Evolutionary conservation across 2,797 vertebrate genomes (phyloP).

Genomic region (Xenentodon cancila): DNA sequence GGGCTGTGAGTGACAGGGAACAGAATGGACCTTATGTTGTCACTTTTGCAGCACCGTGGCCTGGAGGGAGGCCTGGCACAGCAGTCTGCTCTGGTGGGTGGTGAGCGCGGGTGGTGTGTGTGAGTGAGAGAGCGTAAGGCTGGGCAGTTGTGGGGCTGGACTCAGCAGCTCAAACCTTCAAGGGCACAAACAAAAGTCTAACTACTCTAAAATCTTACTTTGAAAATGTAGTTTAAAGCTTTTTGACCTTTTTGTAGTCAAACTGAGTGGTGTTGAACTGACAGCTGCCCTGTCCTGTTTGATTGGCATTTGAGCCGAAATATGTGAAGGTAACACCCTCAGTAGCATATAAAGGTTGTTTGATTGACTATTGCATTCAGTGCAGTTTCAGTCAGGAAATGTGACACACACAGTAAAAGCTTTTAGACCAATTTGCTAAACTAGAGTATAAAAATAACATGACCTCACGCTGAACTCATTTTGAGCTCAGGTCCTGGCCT

Average conservation of each 20-base stretch:
- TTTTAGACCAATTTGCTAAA: no score
- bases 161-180: constrained; percentile 37
- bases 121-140: constrained; percentile 2
- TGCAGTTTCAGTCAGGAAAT: no score
- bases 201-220: constrained; percentile 44
- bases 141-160: constrained; percentile 2
- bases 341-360: constrained; percentile 9
- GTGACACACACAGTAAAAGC: no score
- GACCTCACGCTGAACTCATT: no score
- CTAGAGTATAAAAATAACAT: no score
- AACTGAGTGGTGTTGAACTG: constrained; percentile 19
- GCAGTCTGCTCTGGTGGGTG: constrained; percentile 59
- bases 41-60: constrained; percentile 73
- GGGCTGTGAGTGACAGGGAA: constrained; percentile 81
- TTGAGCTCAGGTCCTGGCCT: no score
- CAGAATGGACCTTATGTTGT: constrained; percentile 83
- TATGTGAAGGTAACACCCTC: constrained; percentile 1
- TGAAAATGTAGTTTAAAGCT: constrained; percentile 39
- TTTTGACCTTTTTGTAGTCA: constrained; percentile 28
- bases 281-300: constrained; percentile 7
- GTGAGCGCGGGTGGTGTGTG: constrained; percentile 29
- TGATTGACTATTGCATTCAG: no score
- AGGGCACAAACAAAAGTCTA: constrained; percentile 56
- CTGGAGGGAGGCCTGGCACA: constrained; percentile 75
- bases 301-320: constrained; percentile 45